These are phyloP conservation scores for Rhinolophus ferrumequinum DNA, from an alignment of 2,113 vertebrate genomes.

Conservation along the genomic window DNA sequence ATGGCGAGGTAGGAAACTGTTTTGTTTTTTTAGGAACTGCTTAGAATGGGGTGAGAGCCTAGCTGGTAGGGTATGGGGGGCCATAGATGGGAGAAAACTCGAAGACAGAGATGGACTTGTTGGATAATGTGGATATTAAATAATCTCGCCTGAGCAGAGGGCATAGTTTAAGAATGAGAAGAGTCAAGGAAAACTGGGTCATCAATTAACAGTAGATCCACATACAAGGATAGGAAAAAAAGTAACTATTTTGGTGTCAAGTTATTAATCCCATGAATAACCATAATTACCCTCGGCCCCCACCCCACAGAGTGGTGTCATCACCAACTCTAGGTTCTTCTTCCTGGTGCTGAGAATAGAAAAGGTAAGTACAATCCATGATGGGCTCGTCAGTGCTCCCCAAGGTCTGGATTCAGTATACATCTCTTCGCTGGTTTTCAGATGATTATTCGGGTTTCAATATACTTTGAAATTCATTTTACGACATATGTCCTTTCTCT, in stretches of 20 bases:
- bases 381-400: neutral
- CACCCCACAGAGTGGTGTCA: neutral
- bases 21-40: neutral
- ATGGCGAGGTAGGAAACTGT: neutral
- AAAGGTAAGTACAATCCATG: constrained; percentile 48
- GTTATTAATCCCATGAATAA: neutral
- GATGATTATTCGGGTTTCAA: neutral
- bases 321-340: neutral
- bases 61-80: neutral
- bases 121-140: neutral
- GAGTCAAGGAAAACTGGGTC: neutral
- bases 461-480: neutral
- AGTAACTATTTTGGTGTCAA: neutral
- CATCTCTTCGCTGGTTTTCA: constrained; percentile 3
- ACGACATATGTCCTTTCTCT: neutral
- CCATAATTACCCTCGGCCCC: neutral
- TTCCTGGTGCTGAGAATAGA: constrained; percentile 48
- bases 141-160: neutral
- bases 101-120: neutral
- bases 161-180: neutral
- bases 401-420: neutral
- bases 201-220: neutral
- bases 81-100: neutral
- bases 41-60: neutral
- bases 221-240: neutral